Percentiles rank a stretch among this genome's conserved stretches.
These are phyloP conservation scores for Cydia amplana DNA, from an alignment of 1,140 invertebrate genomes.

Conservation along the genomic window DNA sequence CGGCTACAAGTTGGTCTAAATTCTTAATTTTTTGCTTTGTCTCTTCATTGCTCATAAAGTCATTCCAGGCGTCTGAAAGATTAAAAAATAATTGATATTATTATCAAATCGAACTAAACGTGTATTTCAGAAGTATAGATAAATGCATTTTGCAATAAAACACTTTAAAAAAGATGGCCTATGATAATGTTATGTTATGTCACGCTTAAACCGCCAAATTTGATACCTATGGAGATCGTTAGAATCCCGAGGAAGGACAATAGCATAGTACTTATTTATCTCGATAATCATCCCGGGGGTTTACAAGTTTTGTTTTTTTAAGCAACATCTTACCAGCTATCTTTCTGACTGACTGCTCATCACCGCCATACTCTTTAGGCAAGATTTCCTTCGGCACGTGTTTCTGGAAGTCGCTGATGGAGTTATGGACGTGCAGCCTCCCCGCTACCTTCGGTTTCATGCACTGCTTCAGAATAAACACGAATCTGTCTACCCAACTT, in stretches of 20 bases:
- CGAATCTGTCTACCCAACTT: conserved; percentile 72
- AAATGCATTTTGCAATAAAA: no score
- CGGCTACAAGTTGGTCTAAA: conserved; percentile 52
- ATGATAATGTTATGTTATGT: no score
- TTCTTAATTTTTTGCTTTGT: conserved; percentile 49
- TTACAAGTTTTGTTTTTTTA: no score
- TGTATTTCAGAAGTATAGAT: no score
- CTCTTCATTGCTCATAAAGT: conserved; percentile 50
- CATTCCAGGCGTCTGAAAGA: conserved; percentile 60
- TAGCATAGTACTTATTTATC: no score
- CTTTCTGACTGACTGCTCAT: conserved; percentile 52
- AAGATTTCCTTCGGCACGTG: conserved; percentile 76
- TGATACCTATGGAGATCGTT: no score
- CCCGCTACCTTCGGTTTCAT: conserved; percentile 76
- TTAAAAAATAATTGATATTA: conserved; percentile 21
- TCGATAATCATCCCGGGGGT: no score
- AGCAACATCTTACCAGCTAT: conserved; percentile 51
- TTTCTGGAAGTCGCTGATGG: conserved; percentile 74
- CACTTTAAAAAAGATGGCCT: no score
- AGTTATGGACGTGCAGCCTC: conserved; percentile 71
- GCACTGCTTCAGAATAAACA: conserved; percentile 74
- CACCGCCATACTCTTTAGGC: conserved; percentile 79
- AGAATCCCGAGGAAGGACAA: no score
- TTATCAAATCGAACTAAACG: no score
- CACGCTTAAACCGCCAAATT: no score